These are phyloP conservation scores for Hirudinaria manillensis DNA, from an alignment of 2,888 invertebrate genomes.

Conservation along the genomic window DNA sequence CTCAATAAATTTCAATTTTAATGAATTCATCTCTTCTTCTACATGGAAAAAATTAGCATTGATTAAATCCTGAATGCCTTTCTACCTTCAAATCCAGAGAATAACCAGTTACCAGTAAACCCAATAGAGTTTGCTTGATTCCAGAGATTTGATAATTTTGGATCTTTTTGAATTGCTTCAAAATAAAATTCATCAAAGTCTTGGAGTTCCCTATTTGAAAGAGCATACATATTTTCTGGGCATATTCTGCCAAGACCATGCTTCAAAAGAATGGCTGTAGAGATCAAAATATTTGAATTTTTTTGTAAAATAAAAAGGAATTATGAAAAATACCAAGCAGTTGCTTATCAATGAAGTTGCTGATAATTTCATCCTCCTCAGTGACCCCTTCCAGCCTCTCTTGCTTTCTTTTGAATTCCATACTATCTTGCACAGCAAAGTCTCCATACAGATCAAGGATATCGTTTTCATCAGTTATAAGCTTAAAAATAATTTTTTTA, in stretches of 20 bases:
- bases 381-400: background rate
- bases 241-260: background rate
- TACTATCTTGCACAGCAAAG: slow-evolving; percentile 1
- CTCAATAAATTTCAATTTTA: background rate
- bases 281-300: too few species aligned
- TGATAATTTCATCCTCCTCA: background rate
- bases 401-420: slow-evolving; percentile 6
- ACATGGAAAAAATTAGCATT: background rate
- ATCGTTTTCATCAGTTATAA: background rate
- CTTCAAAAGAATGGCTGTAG: background rate
- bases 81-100: background rate
- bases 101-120: background rate
- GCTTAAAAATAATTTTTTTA: background rate
- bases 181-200: background rate
- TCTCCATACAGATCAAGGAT: background rate
- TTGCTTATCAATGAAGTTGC: background rate
- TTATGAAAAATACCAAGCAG: too few species aligned
- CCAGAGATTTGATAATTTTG: background rate
- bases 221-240: background rate
- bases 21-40: background rate
- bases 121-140: background rate
- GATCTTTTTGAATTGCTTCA: background rate
- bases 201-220: background rate
- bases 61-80: slow-evolving; percentile 6
- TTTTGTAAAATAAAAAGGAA: too few species aligned